phyloP scores from a whole-genome alignment of 2,113 vertebrate species.

The Phyllopteryx taeniolatus region DNA sequence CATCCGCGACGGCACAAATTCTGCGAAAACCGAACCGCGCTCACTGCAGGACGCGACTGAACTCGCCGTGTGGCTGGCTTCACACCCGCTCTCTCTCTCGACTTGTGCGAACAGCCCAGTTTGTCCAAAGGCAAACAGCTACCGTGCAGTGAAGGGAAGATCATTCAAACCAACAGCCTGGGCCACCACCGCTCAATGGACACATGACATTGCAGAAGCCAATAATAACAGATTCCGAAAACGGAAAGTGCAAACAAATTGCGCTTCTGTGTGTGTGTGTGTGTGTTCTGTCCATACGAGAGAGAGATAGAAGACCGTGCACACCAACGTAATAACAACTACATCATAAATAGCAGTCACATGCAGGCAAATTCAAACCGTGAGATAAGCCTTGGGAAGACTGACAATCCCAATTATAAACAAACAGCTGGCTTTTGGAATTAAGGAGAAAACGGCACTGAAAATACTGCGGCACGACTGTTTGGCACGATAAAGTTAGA shows the following conservation, averaged over 20 bases:
- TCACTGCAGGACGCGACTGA: no score
- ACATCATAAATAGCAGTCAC: constrained; percentile 32
- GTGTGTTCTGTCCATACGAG: constrained; percentile 4
- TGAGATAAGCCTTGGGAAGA: constrained; percentile 26
- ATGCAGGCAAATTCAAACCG: constrained; percentile 27
- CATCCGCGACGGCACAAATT: neutral
- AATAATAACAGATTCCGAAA: constrained; percentile 9
- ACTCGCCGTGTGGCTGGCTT: neutral
- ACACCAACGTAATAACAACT: constrained; percentile 11
- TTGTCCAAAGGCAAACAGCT: constrained; percentile 26
- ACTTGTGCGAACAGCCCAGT: constrained; percentile 25
- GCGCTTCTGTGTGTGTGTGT: neutral
- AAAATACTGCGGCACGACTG: neutral
- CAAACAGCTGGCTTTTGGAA: constrained; percentile 22
- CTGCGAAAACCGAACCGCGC: no score
- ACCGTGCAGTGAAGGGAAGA: constrained; percentile 11
- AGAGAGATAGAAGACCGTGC: constrained; percentile 10
- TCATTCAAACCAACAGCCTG: constrained; percentile 22
- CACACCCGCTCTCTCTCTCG: constrained; percentile 26
- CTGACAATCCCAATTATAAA: constrained; percentile 25
- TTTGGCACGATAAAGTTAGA: neutral
- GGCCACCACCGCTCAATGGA: constrained; percentile 14
- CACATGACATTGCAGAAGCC: constrained; percentile 3
- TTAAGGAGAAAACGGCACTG: constrained; percentile 18
- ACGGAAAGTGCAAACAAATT: constrained; percentile 12